These are phyloP conservation scores for Procavia capensis DNA, from an alignment of 2,113 vertebrate species.

Conservation along the genomic window DNA sequence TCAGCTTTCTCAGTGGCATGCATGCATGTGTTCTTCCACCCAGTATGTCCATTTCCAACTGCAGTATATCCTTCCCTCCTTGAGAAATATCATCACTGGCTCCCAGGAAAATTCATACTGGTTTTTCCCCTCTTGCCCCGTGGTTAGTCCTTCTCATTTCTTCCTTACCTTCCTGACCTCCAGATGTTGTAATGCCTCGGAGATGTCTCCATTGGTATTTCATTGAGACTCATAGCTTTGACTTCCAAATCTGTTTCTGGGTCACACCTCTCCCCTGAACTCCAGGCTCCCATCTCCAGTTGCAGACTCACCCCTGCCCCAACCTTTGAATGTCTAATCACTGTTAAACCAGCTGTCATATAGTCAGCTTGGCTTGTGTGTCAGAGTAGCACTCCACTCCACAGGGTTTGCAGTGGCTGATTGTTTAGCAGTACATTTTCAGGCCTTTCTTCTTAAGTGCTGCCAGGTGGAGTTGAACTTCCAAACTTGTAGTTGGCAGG, in stretches of 20 bases:
- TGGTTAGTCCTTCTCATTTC: not conserved
- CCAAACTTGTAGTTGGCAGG: no score
- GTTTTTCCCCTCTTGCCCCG: not conserved
- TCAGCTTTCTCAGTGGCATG: no score
- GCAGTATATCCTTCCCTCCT: not conserved
- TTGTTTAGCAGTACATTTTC: no score
- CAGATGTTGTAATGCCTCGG: not conserved
- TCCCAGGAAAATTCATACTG: not conserved
- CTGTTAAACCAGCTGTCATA: not conserved
- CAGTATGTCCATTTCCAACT: not conserved
- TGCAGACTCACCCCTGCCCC: not conserved
- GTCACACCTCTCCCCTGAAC: not conserved
- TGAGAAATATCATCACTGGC: not conserved
- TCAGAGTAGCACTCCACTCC: no score
- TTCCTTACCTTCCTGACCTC: not conserved
- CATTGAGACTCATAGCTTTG: not conserved
- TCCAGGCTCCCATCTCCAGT: not conserved
- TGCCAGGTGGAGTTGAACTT: no score
- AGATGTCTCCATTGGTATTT: not conserved
- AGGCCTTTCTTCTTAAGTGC: no score
- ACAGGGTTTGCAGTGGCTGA: no score
- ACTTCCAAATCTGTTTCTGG: no score
- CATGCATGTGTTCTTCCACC: no score
- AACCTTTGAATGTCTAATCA: not conserved
- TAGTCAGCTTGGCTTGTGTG: no score